Conservation (phyloP, 2,797 vertebrate species). For the Oreortyx pictus region DNA sequence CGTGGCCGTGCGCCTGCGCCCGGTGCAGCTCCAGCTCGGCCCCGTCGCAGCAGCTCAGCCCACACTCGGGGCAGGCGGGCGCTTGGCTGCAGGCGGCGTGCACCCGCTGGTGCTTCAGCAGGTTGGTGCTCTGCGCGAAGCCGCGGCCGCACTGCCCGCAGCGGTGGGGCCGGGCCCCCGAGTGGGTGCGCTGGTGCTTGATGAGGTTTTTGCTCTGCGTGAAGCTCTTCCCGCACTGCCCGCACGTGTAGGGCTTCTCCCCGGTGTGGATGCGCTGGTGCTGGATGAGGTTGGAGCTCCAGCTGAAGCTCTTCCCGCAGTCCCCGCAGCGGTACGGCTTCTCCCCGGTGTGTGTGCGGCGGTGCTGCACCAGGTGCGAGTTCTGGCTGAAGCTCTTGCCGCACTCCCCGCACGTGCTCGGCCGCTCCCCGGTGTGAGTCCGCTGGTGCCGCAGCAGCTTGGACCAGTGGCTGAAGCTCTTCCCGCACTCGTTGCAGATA, state of each 20-base stretch:
- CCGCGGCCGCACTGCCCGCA: conserved; percentile 72
- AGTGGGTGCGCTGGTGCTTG: conserved; percentile 80
- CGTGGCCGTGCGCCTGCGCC: not conserved
- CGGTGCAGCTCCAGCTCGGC: conserved; percentile 10
- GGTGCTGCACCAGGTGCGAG: conserved; percentile 80
- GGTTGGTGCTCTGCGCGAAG: conserved; percentile 75
- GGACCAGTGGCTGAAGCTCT: conserved; percentile 81
- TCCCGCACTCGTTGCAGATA: conserved; percentile 80
- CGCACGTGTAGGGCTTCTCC: conserved; percentile 77
- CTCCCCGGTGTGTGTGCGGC: conserved; percentile 79
- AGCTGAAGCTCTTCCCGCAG: conserved; percentile 81
- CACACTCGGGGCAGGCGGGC: conserved; percentile 36
- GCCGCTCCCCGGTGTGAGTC: conserved; percentile 79
- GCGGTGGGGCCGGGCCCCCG: conserved; percentile 72
- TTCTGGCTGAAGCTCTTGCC: conserved; percentile 82
- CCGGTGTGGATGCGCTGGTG: conserved; percentile 81
- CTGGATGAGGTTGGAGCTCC: conserved; percentile 81
- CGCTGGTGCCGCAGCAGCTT: conserved; percentile 79
- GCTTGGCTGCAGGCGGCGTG: conserved; percentile 50
- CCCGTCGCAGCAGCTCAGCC: conserved; percentile 17
- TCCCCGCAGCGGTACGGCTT: conserved; percentile 77
- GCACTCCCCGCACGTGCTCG: conserved; percentile 78
- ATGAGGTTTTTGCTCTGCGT: conserved; percentile 82
- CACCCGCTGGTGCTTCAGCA: conserved; percentile 74
- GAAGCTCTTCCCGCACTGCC: conserved; percentile 80